A percentile compares a stretch with the other conserved stretches of the same genome.
These are phyloP conservation scores for Henricia sp. DNA, from an alignment of 53 echinoderm and acorn worm species.

Conservation along the genomic window DNA sequence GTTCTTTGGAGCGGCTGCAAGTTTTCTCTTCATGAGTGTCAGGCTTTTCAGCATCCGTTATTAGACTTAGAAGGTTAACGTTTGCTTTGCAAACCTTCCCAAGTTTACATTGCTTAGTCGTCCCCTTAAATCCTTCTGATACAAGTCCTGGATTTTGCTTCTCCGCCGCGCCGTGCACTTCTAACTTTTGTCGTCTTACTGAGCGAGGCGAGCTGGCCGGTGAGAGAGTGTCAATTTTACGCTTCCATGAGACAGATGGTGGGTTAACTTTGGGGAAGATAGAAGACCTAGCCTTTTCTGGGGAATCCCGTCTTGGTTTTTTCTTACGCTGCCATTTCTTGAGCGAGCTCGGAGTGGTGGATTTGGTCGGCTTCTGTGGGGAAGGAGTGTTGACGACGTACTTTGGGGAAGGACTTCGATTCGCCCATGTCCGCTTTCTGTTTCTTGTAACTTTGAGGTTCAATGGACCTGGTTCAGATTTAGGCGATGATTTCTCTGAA, in stretches of 20 bases:
- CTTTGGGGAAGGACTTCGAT: constrained; percentile 34
- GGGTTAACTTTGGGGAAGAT: constrained; percentile 7
- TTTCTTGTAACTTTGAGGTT: not conserved
- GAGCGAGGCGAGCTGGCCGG: constrained; percentile 8
- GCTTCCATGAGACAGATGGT: constrained; percentile 8
- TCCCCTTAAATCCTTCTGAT: not conserved
- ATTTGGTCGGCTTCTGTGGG: constrained; percentile 4
- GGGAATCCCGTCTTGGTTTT: constrained; percentile 25
- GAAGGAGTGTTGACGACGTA: constrained; percentile 1
- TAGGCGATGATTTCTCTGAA: not conserved
- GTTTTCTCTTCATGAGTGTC: constrained; percentile 28
- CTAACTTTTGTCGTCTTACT: not conserved
- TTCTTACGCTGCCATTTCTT: constrained; percentile 47
- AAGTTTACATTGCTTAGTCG: constrained; percentile 22
- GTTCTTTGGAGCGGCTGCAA: constrained; percentile 21
- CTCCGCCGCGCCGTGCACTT: constrained; percentile 2
- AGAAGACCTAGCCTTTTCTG: not conserved
- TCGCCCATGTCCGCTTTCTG: constrained; percentile 30
- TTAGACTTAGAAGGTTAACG: constrained; percentile 35
- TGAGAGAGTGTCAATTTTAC: not conserved
- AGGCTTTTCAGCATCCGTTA: not conserved
- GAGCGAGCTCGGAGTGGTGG: constrained; percentile 37
- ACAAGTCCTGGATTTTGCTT: not conserved
- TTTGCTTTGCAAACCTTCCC: constrained; percentile 50
- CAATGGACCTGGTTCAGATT: too few relatives aligned